phyloP scores from a whole-genome alignment of 2,888 invertebrate genomes.

The Drosophila rubida region DNA sequence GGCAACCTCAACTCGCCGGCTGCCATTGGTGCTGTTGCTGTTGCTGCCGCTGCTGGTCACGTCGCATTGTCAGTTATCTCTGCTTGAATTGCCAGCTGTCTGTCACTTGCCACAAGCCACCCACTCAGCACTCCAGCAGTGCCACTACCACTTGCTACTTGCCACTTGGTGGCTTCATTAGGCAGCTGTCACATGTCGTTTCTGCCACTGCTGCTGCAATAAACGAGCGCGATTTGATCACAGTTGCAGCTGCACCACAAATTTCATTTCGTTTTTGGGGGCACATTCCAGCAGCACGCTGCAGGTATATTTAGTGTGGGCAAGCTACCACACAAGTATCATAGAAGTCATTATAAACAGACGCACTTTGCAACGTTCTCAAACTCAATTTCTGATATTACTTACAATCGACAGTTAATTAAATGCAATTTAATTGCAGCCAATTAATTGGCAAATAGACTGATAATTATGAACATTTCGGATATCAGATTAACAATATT shows the following conservation, averaged over 20 bases:
- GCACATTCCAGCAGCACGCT: background rate
- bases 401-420: background rate
- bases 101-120: constrained; percentile 8
- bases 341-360: constrained; percentile 5
- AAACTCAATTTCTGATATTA: background rate
- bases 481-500: no score
- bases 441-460: background rate
- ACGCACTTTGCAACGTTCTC: constrained; percentile 3
- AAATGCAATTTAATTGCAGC: background rate
- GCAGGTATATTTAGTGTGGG: constrained; percentile 2
- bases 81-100: constrained; percentile 4
- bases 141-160: constrained; percentile 12
- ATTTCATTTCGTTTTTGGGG: constrained; percentile 40
- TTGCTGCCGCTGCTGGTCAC: constrained; percentile 33
- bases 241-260: constrained; percentile 36
- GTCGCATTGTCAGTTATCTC: constrained; percentile 22
- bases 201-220: constrained; percentile 15
- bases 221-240: constrained; percentile 23
- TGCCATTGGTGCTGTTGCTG: no score
- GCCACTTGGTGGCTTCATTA: constrained; percentile 39
- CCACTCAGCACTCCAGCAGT: constrained; percentile 1
- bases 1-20: constrained; percentile 23
- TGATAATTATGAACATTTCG: no score
- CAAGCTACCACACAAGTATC: constrained; percentile 20
- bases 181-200: constrained; percentile 45